Conservation (phyloP, 2,113 vertebrate genomes). For the Mesoclemmys tuberculata region DNA sequence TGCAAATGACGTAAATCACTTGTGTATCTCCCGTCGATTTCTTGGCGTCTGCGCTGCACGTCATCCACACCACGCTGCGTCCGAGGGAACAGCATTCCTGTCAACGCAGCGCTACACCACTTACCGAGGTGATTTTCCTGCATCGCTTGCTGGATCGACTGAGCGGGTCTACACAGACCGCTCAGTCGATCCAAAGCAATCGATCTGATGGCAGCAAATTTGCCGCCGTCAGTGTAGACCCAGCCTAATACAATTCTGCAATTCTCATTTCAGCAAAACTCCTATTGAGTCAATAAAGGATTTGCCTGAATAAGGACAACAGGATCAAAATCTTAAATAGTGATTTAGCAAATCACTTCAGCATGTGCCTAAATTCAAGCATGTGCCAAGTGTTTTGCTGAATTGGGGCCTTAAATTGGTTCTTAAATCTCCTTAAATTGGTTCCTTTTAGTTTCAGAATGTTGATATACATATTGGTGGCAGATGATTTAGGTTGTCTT, state of each 20-base stretch:
- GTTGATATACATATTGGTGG: constrained; percentile 16
- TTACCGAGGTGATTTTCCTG: too few species aligned
- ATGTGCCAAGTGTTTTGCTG: constrained; percentile 9
- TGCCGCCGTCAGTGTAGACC: too few species aligned
- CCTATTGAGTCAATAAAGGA: neutral
- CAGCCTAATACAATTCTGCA: neutral
- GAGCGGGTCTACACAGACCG: too few species aligned
- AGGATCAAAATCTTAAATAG: neutral
- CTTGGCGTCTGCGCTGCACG: too few species aligned
- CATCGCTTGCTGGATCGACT: too few species aligned
- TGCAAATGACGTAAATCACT: too few species aligned
- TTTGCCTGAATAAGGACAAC: neutral
- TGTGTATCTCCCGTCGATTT: too few species aligned
- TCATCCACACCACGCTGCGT: too few species aligned
- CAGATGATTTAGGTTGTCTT: constrained; percentile 25
- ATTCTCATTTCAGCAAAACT: neutral
- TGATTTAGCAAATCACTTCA: neutral
- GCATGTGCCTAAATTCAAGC: neutral
- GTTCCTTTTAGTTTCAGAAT: constrained; percentile 5
- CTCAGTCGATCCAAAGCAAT: too few species aligned
- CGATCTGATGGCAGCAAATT: too few species aligned
- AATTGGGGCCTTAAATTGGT: constrained; percentile 24
- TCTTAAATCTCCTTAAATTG: neutral
- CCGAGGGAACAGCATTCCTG: too few species aligned
- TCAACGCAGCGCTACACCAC: too few species aligned